These are phyloP conservation scores for Eumeta japonica DNA, from an alignment of 1,140 invertebrate genomes.

Conservation along the genomic window DNA sequence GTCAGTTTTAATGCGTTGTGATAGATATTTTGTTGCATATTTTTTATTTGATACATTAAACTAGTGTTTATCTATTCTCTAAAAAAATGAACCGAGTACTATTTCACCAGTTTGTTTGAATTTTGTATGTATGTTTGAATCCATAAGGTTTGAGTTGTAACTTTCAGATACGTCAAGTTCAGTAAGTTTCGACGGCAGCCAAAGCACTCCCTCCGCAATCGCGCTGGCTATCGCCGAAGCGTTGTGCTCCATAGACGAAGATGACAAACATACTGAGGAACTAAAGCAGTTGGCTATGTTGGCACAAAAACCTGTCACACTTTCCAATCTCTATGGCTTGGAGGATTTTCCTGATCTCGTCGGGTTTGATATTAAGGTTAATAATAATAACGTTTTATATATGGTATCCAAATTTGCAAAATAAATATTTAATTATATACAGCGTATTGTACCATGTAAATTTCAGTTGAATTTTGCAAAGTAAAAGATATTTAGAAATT, in stretches of 20 bases:
- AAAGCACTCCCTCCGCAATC: slow-evolving; percentile 37
- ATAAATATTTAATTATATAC: too few relatives aligned
- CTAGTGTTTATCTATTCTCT: too few relatives aligned
- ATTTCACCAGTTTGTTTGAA: slow-evolving; percentile 1
- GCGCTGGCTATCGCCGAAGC: slow-evolving; percentile 68
- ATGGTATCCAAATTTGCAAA: too few relatives aligned
- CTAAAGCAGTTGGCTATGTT: slow-evolving; percentile 62
- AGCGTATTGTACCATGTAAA: too few relatives aligned
- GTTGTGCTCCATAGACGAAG: slow-evolving; percentile 74
- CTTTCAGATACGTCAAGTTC: slow-evolving; percentile 25
- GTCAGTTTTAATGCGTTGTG: too few relatives aligned
- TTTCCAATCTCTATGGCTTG: slow-evolving; percentile 33
- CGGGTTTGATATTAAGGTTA: slow-evolving; percentile 45
- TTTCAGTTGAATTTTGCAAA: too few relatives aligned
- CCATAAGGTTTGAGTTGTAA: neutral
- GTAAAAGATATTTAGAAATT: too few relatives aligned
- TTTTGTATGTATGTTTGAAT: neutral
- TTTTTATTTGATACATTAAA: slow-evolving; percentile 2
- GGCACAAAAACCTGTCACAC: slow-evolving; percentile 45
- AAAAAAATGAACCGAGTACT: neutral
- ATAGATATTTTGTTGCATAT: too few relatives aligned
- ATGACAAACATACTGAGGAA: slow-evolving; percentile 70
- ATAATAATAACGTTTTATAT: too few relatives aligned
- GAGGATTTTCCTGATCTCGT: slow-evolving; percentile 47
- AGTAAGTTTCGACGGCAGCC: slow-evolving; percentile 46